Evolutionary conservation across 1,140 invertebrate genomes (phyloP), one percentile per base, ranked within the genome.

Genomic region (Glomeris maerens): DNA sequence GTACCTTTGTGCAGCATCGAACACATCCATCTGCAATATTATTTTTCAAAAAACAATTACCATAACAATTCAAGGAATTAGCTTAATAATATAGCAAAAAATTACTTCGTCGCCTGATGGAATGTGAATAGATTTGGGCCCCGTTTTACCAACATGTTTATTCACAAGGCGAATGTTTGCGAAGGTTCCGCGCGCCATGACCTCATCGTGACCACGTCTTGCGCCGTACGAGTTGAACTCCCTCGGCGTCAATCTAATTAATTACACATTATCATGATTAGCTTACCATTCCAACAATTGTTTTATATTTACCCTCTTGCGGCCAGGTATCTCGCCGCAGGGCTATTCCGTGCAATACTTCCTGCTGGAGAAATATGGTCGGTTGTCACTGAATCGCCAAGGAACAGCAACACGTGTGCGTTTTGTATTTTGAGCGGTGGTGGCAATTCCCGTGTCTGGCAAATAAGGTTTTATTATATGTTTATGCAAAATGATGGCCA

Each of bases 211-310:
- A 27, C 95, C 94, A 60, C 94, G 78, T 13, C 94, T 76, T 1
- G 92, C 89, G 0, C 95, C 95, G 69, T 98, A 98, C 0, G 93
- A 97, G 71, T 98, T 98, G 65, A 97, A 98, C 60, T 98, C 90
- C 55, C 81, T 78, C 0, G 92, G 88, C 0, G 83, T 86, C 2
- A 98, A 66, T 2, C 84, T 89, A 60, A 14, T 67, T 64, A 53
- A 52, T 36, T 39, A 47, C 51, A 54, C 22, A 22, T 2, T n/a
- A 52, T n/a, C n/a, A n/a, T n/a, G n/a, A n/a, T n/a, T n/a, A n/a
- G n/a, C n/a, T n/a, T n/a, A n/a, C n/a, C n/a, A n/a, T n/a, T n/a
- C n/a, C n/a, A n/a, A n/a, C n/a, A n/a, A n/a, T n/a, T n/a, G n/a
- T n/a, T n/a, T n/a, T n/a, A n/a, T n/a, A n/a, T 10, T 64, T 63